Evolutionary conservation across 2,888 invertebrate species (phyloP), one percentile per base, ranked within the genome.

Genomic region (Ferrisia virgata): DNA sequence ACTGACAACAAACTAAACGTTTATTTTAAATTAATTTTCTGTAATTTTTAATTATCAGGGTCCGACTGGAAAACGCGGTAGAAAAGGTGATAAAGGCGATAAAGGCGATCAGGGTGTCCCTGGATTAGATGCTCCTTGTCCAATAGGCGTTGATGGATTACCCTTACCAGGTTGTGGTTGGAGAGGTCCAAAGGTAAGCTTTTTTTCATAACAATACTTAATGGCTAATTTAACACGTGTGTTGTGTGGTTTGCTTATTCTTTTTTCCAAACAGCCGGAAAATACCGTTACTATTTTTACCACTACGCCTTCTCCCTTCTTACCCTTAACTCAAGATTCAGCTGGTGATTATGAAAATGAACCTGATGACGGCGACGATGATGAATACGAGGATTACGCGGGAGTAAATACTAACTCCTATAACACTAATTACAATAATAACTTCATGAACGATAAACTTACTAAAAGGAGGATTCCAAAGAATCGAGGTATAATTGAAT

Each of bases 51-150:
- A 2, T 47, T 47, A 4, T 47, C 90, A 96, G 95, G 97, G 97
- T 84, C 94, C 94, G 84, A 90, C 92, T 86, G 97, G 97, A 85
- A 96, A 95, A 90, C 92, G 96, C 87, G 98, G 98, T 84, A 92
- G 95, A 87, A 96, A 95, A 90, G 98, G 98, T 40, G 95, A 96
- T 89, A 94, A 94, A 88, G 98, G 98, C 58, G 94, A 95, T 88
- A 96, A 96, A 90, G 98, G 98, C 85, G 97, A 97, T 88, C 96
- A 96, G 91, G 98, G 98, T 87, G 97, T 97, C 86, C 98, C 98
- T 43, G 98, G 98, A 47, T 91, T 99, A 87, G 98, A 99, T 90
- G 99, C 99, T 72, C 98, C 98, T n/a, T 99, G 99, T 91, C 99
- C 99, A 86, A 91, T 98, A 85, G 99, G 97, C 85, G 93, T 94